Base-by-base conservation (phyloP, 2,888 invertebrate genomes). In the Drosophila tanythrix region DNA sequence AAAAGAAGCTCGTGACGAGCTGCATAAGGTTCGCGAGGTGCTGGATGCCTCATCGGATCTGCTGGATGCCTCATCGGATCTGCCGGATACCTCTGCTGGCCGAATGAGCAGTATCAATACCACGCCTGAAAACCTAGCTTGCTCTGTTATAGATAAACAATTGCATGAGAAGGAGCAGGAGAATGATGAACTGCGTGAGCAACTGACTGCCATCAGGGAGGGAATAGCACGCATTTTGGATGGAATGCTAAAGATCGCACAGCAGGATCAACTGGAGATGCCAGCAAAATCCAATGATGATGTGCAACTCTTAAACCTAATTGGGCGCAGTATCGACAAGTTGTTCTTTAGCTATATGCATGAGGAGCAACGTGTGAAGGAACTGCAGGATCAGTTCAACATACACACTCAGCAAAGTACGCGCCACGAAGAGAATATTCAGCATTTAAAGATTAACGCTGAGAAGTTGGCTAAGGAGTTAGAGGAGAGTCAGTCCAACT, bases 111-210 rank as follows among this genome's bases (percentile, higher is more conserved):
- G 86, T 31, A 55, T 89, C 21, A 82, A 79, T 36, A 81, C 74
- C 0, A 90, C 92, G 38, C 92, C 93, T 0, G 93, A 93, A 74
- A 93, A 92, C 79, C 72, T 93, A 4, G 93, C 88, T 1, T 79
- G 77, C 33, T 91, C 92, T 0, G 93, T 93, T 2, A 75, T 93
- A n/a, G 93, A 93, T 72, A 81, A 92, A 1, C 92, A 93, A 38
- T 59, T 93, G 36, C 91, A 92, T 3, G 93, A 93, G 67, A 92
- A 92, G 60, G 91, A 92, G 66, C 71, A 70, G n/a, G 93, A 93
- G 82, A 93, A 92, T 66, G 36, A 70, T 4, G 56, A 74, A 15
- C 38, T 90, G 35, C 78, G 82, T 2, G 75, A 86, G 29, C 74
- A 88, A 58, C 74, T 92, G 3, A 57, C 72, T 48, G n/a, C 51